Evolutionary conservation across 2,888 invertebrate species (phyloP), one percentile per base, ranked within the genome.

Genomic region (Polydrusus pterygomalis): DNA sequence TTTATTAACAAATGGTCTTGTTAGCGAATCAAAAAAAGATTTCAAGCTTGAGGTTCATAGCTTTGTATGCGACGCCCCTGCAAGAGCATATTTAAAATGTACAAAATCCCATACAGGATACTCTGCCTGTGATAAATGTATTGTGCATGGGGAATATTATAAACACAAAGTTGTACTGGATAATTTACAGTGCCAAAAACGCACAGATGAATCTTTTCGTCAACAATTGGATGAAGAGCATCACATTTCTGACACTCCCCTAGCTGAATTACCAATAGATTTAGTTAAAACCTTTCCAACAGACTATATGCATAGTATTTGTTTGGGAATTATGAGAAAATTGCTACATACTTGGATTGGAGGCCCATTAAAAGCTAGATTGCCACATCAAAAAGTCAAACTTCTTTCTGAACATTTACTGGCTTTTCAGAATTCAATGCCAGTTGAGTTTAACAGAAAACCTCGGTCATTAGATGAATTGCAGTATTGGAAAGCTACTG

Each of bases 321-420:
- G n/a, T n/a, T n/a, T n/a, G 43, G 81, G 81, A 49, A 77, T 80
- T 43, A 72, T 79, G 47, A 62, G 74, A 68, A 79, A 78, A 71
- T 49, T 79, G 25, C 49, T 79, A 10, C 56, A 72, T 74, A 13
- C 20, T 9, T 80, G 80, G 79, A 63, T 38, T 62, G 62, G 62
- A n/a, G 62, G 62, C 34, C 25, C 62, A 30, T 18, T 62, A 11
- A 30, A 38, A 34, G 34, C 34, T 34, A 62, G 62, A 62, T 38
- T 62, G 40, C 38, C 38, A 38, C 38, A 38, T 38, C 38, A 38
- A 38, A 38, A 38, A 38, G 38, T 38, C 38, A 38, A 38, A 38
- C 38, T 38, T 38, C 25, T 65, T 25, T 65, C 49, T 25, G 49
- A 65, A 25, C 49, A 25, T 49, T 34, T 65, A 20, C 62, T 63